phyloP scores from a whole-genome alignment of 2,797 vertebrate genomes.

The Clarias fuscus region DNA sequence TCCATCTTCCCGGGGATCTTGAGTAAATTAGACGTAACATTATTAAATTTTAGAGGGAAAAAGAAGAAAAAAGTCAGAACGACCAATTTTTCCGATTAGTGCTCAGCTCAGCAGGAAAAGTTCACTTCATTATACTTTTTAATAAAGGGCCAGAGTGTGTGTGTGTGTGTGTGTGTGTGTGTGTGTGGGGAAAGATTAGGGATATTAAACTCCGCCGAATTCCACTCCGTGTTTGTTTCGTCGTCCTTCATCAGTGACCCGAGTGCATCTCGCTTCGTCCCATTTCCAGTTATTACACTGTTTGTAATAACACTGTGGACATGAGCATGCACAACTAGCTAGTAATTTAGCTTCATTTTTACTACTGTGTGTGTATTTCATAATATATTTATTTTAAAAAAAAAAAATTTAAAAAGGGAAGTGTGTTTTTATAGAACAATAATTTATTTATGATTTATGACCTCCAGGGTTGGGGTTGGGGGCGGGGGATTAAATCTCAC shows the following conservation, averaged over 20 bases:
- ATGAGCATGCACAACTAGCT: neutral
- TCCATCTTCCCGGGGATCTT: neutral
- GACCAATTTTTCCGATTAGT: slow-evolving; percentile 33
- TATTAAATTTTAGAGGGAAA: neutral
- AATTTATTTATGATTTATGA: neutral
- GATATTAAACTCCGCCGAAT: slow-evolving; percentile 13
- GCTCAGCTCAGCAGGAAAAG: slow-evolving; percentile 38
- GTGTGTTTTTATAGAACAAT: neutral
- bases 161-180: slow-evolving; percentile 13
- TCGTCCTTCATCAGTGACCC: neutral
- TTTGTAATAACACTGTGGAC: neutral
- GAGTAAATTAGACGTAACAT: neutral
- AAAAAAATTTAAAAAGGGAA: neutral
- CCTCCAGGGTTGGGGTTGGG: too few relatives aligned
- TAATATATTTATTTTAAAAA: neutral
- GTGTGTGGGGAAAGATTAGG: slow-evolving; percentile 20
- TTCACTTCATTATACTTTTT: slow-evolving; percentile 39
- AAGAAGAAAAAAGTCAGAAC: slow-evolving; percentile 20
- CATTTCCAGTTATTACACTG: neutral
- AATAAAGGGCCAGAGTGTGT: slow-evolving; percentile 28
- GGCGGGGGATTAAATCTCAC: too few relatives aligned
- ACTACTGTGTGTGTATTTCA: neutral
- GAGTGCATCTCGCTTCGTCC: neutral
- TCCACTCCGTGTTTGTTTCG: neutral
- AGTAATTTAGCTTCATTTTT: neutral